A percentile compares a stretch with the other conserved stretches of the same genome.
Evolutionary conservation across 2,113 vertebrate species (phyloP).

Genomic region (Melierax canorus): DNA sequence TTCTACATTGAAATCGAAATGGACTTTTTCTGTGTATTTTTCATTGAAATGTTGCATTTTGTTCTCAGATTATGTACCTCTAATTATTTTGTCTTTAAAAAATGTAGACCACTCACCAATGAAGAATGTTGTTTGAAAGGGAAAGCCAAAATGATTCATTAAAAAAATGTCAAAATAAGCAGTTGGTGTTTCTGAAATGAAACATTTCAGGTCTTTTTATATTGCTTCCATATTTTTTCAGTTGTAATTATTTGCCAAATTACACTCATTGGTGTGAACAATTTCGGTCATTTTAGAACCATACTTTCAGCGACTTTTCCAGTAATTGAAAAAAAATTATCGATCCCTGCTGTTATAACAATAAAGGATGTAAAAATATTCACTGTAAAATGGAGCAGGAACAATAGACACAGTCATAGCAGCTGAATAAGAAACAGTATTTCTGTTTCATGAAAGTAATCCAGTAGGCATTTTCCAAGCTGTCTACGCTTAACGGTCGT

Average conservation of each 20-base stretch:
- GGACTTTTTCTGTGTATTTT: not conserved
- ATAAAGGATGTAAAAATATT: conserved; percentile 23
- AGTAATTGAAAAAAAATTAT: not conserved
- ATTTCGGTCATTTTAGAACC: conserved; percentile 4
- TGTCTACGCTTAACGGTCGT: not conserved
- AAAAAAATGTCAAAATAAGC: conserved; percentile 57
- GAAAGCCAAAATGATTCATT: conserved; percentile 41
- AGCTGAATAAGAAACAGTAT: not conserved
- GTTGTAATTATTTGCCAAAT: conserved; percentile 43
- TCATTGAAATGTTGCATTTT: not conserved
- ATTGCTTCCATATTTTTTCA: conserved; percentile 20
- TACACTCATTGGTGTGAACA: not conserved
- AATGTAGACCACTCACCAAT: not conserved
- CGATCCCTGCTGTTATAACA: conserved; percentile 25
- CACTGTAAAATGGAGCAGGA: conserved; percentile 14
- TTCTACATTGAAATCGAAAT: not conserved
- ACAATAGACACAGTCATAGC: conserved; percentile 29
- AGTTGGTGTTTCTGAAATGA: conserved; percentile 35
- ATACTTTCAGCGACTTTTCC: not conserved
- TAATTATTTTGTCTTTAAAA: conserved; percentile 5
- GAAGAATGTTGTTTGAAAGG: not conserved
- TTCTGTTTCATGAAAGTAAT: not conserved
- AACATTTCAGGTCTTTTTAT: conserved; percentile 39
- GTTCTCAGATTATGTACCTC: not conserved
- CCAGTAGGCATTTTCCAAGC: not conserved